Evolutionary conservation across 2,797 vertebrate species (phyloP).

Genomic region (Amphiprion clarkii): DNA sequence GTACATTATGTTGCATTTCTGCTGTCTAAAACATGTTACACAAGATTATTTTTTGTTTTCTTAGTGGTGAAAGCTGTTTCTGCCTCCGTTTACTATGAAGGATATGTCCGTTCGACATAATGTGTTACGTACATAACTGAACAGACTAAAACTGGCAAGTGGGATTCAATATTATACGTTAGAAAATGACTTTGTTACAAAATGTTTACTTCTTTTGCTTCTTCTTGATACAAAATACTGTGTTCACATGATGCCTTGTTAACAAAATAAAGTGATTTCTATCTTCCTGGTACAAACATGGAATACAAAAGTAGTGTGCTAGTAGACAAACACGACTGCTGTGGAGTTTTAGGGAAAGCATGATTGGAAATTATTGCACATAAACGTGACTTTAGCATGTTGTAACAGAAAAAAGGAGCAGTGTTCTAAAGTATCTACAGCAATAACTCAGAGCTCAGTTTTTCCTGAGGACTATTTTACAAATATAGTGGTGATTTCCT

Average conservation of each 20-base stretch:
- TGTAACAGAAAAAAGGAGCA: constrained; percentile 29
- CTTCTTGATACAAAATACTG: constrained; percentile 65
- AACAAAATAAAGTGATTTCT: constrained; percentile 71
- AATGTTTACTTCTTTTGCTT: constrained; percentile 54
- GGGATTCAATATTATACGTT: constrained; percentile 33
- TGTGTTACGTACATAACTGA: constrained; percentile 18
- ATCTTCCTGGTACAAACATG: constrained; percentile 60
- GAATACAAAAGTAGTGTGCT: constrained; percentile 37
- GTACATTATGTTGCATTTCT: constrained; percentile 30
- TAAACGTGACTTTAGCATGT: constrained; percentile 21
- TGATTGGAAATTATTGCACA: constrained; percentile 59
- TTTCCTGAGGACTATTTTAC: constrained; percentile 33
- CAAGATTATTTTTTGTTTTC: constrained; percentile 15
- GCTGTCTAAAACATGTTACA: constrained; percentile 21
- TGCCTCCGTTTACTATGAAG: constrained; percentile 73
- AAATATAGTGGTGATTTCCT: constrained; percentile 24
- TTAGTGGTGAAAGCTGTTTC: constrained; percentile 50
- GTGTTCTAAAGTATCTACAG: constrained; percentile 23
- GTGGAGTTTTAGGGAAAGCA: constrained; percentile 34
- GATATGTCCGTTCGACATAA: constrained; percentile 50
- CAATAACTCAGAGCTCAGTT: constrained; percentile 15
- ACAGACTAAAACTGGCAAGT: constrained; percentile 38
- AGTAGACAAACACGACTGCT: constrained; percentile 10
- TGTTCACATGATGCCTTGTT: constrained; percentile 65
- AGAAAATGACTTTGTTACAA: constrained; percentile 48